Evolutionary conservation across 1,140 invertebrate genomes (phyloP).

Genomic region (Nomia melanderi): DNA sequence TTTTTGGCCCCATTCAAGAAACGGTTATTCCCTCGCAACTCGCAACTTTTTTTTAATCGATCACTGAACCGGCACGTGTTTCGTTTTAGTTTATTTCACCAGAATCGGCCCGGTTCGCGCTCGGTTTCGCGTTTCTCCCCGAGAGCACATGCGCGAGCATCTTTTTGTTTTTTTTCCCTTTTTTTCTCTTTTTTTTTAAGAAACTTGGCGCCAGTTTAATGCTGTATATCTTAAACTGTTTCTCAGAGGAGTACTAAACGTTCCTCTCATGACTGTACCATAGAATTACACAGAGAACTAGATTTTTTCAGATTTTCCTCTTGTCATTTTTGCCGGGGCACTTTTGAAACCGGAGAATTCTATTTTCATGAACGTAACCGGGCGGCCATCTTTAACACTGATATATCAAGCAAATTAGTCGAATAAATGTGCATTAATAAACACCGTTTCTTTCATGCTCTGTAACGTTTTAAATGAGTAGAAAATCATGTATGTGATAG

Average conservation of each 20-base stretch:
- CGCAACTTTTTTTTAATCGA: not conserved
- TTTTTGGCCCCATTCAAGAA: not conserved
- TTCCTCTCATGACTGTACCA: not conserved
- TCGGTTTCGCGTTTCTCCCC: not conserved
- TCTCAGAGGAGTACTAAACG: not conserved
- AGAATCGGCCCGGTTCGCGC: constrained; percentile 18
- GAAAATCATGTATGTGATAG: not conserved
- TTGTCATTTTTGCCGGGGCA: not conserved
- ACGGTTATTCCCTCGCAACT: not conserved
- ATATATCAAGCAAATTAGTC: not conserved
- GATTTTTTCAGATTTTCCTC: not conserved
- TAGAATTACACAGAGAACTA: not conserved
- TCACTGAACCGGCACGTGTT: not conserved
- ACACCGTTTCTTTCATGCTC: not conserved
- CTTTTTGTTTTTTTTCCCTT: not conserved
- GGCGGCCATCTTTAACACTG: not conserved
- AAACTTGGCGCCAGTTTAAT: constrained; percentile 37
- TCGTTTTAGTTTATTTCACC: constrained; percentile 41
- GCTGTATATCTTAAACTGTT: not conserved
- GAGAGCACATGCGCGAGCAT: constrained; percentile 20
- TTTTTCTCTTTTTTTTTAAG: constrained; percentile 4
- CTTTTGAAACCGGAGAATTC: not conserved
- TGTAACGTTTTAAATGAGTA: not conserved
- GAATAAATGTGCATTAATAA: not conserved
- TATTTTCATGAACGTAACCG: not conserved